Conservation (phyloP, 2,797 vertebrate species). For the Champsocephalus gunnari region DNA sequence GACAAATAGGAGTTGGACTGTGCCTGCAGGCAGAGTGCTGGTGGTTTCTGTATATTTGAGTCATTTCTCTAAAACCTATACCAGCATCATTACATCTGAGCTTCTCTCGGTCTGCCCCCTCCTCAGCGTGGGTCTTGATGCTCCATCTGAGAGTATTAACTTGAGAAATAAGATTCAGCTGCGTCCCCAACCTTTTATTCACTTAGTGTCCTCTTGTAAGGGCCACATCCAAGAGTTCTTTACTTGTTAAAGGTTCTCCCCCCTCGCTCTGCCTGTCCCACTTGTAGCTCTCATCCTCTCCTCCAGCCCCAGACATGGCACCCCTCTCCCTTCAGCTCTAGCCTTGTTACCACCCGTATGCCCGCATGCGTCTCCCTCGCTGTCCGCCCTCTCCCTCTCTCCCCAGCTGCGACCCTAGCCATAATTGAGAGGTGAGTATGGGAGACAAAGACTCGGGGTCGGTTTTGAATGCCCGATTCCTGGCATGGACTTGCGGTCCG, state of each 20-base stretch:
- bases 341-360: slow-evolving; percentile 30
- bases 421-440: slow-evolving; percentile 75
- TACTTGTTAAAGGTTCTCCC: slow-evolving; percentile 34
- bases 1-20: too few relatives aligned
- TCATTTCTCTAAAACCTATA: not conserved
- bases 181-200: slow-evolving; percentile 29
- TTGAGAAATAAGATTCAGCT: slow-evolving; percentile 73
- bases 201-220: slow-evolving; percentile 44
- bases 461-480: slow-evolving; percentile 62
- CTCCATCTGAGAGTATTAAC: slow-evolving; percentile 15
- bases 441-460: slow-evolving; percentile 64
- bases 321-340: slow-evolving; percentile 21
- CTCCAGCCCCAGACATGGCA: slow-evolving; percentile 20
- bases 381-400: slow-evolving; percentile 34
- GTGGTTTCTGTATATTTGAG: not conserved
- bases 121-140: slow-evolving; percentile 8
- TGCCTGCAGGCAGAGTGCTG: slow-evolving; percentile 2
- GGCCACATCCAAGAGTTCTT: slow-evolving; percentile 82
- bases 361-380: slow-evolving; percentile 25
- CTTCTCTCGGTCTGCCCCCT: not conserved
- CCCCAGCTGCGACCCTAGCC: slow-evolving; percentile 55
- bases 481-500: slow-evolving; percentile 70
- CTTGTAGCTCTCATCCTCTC: slow-evolving; percentile 64
- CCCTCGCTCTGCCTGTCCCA: slow-evolving; percentile 32
- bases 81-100: not conserved